Percentiles rank a stretch among this genome's conserved stretches.
Evolutionary conservation across 2,113 vertebrate species (phyloP).

Genomic region (Macroglossus sobrinus): DNA sequence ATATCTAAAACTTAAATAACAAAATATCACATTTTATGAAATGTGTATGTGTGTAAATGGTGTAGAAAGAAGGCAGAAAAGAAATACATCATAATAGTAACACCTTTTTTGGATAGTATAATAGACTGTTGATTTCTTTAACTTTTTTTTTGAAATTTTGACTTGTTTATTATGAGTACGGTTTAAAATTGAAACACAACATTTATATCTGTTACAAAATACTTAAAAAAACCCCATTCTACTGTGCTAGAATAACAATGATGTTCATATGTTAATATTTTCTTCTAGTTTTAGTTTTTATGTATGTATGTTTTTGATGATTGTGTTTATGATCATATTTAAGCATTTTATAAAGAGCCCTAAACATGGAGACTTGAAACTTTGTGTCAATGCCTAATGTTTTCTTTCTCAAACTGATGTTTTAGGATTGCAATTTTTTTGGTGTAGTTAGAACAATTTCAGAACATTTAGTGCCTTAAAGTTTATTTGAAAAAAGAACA

Average conservation of each 20-base stretch:
- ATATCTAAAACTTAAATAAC: background rate
- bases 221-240: background rate
- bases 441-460: background rate
- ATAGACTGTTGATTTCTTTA: background rate
- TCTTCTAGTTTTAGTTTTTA: background rate
- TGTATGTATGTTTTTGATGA: background rate
- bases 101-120: background rate
- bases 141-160: background rate
- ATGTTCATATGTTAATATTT: background rate
- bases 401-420: background rate
- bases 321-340: background rate
- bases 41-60: background rate
- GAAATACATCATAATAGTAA: background rate
- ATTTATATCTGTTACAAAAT: background rate
- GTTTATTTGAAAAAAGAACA: background rate
- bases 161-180: background rate
- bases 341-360: background rate
- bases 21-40: background rate
- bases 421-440: background rate
- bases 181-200: background rate
- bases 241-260: background rate
- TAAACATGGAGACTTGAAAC: background rate
- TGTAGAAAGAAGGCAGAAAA: background rate
- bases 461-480: background rate
- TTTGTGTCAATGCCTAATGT: background rate